Conservation (phyloP, 1,140 invertebrate species). For the Rhagoletis zephyria region DNA sequence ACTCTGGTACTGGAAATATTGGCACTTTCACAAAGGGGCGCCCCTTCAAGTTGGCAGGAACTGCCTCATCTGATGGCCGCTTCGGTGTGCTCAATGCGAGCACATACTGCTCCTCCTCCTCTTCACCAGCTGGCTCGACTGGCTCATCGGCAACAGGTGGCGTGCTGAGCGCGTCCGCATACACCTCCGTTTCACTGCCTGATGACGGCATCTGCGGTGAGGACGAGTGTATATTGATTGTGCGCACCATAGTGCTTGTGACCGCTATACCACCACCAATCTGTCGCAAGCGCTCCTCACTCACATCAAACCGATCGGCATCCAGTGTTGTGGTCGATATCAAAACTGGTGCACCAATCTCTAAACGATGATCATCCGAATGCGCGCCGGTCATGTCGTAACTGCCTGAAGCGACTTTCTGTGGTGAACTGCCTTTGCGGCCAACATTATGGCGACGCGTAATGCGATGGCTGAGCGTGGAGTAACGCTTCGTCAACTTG, state of each 20-base stretch:
- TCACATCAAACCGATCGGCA: conserved; percentile 69
- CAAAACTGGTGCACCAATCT: conserved; percentile 70
- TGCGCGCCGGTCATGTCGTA: conserved; percentile 72
- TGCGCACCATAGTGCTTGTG: conserved; percentile 62
- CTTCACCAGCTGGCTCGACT: background rate
- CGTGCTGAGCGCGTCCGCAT: conserved; percentile 64
- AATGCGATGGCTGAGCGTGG: conserved; percentile 66
- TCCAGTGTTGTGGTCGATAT: conserved; percentile 72
- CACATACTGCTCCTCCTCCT: conserved; percentile 53
- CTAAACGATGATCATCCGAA: conserved; percentile 70
- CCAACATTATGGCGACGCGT: conserved; percentile 63
- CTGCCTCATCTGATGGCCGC: background rate
- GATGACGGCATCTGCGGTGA: conserved; percentile 57
- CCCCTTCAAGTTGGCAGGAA: conserved; percentile 54
- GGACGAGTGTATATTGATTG: conserved; percentile 52
- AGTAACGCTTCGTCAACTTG: conserved; percentile 70
- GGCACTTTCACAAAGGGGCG: conserved; percentile 57
- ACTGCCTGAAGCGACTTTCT: conserved; percentile 65
- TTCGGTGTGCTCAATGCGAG: conserved; percentile 50
- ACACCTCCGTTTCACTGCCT: conserved; percentile 69
- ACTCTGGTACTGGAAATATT: conserved; percentile 14
- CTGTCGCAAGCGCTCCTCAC: conserved; percentile 65
- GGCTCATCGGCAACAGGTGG: conserved; percentile 57
- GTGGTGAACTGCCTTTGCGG: conserved; percentile 61
- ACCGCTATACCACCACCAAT: conserved; percentile 70